Conservation (phyloP, 1,140 invertebrate species). For the Neuroterus valhalla region DNA sequence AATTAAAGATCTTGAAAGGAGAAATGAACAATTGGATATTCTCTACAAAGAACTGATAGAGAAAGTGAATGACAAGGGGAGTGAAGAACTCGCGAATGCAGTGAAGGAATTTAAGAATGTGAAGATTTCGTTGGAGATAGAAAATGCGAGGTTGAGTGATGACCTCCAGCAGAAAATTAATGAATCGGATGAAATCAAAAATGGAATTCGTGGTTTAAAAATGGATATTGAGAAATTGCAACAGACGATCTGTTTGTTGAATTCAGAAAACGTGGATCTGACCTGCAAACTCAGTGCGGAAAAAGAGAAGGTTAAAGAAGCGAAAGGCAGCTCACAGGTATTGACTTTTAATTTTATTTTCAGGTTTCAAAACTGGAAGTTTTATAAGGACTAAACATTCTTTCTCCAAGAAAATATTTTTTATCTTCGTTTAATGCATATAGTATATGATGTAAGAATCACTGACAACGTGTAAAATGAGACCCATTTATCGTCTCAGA, state of each 20-base stretch:
- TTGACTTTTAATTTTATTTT: conserved; percentile 18
- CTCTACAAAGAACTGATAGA: conserved; percentile 32
- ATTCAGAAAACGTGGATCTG: conserved; percentile 64
- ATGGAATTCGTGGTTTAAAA: conserved; percentile 57
- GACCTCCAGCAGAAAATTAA: conserved; percentile 57
- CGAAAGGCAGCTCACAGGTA: conserved; percentile 33
- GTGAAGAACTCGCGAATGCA: conserved; percentile 18
- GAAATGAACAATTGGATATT: conserved; percentile 15
- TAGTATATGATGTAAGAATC: no score
- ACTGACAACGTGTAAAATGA: no score
- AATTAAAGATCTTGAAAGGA: conserved; percentile 34
- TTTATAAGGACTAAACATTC: conserved; percentile 2
- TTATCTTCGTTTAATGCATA: no score
- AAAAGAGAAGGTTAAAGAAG: conserved; percentile 45
- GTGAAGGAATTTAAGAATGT: conserved; percentile 45
- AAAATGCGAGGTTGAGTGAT: conserved; percentile 55
- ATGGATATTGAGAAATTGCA: conserved; percentile 58
- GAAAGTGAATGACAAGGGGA: conserved; percentile 34
- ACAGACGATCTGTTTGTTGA: conserved; percentile 60
- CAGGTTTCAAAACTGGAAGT: not conserved
- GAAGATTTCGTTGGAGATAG: conserved; percentile 52
- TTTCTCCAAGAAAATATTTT: not conserved
- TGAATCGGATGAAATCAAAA: conserved; percentile 62
- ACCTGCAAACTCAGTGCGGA: conserved; percentile 55
- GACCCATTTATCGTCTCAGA: no score